Conservation (phyloP, 2,113 vertebrate genomes). For the Apteryx owenii region DNA sequence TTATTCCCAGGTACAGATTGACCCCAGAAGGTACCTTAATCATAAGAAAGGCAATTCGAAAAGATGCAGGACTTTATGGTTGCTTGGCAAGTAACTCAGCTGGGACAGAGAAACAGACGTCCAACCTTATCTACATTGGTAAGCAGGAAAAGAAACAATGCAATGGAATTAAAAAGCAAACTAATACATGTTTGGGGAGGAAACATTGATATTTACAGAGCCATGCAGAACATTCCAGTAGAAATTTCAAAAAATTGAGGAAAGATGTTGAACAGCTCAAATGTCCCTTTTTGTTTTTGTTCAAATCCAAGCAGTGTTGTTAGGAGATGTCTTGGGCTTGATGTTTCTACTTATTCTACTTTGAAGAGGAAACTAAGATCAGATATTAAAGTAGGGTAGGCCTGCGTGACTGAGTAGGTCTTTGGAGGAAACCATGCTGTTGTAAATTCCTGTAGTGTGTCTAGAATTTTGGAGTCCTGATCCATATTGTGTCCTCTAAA, state of each 20-base stretch:
- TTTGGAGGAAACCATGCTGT: neutral
- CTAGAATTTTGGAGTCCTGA: neutral
- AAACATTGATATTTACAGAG: neutral
- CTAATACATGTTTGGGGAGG: neutral
- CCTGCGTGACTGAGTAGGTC: neutral
- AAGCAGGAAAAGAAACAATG: constrained; percentile 40
- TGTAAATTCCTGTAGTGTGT: neutral
- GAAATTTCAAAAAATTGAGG: neutral
- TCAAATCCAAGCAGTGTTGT: neutral
- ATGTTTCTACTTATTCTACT: neutral
- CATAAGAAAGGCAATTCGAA: constrained; percentile 82
- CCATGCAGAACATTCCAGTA: neutral
- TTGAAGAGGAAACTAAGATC: neutral
- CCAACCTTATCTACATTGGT: constrained; percentile 87
- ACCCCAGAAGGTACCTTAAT: constrained; percentile 87
- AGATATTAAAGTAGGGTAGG: neutral
- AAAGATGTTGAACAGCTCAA: neutral
- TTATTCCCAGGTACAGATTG: constrained; percentile 82
- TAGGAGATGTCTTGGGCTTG: neutral
- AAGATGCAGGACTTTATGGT: constrained; percentile 88
- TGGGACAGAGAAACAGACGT: constrained; percentile 85
- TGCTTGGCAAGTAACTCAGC: constrained; percentile 93
- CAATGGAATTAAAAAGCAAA: neutral
- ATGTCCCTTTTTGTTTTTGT: neutral
- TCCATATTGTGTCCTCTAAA: neutral